phyloP scores from a whole-genome alignment of 2,888 invertebrate genomes.

The Linnaemya tessellans region DNA sequence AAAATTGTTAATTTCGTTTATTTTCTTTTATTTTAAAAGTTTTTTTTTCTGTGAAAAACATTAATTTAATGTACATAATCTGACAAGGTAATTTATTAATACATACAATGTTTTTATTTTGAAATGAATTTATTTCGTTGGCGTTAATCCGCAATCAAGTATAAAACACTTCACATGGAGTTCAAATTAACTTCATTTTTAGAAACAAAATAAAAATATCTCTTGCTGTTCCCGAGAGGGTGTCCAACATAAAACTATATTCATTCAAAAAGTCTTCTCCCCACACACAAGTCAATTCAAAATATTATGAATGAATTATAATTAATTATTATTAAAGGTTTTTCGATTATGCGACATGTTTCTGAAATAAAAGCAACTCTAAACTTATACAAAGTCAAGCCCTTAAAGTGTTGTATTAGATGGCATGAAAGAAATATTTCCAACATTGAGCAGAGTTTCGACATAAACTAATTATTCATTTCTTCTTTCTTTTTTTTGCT shows the following conservation, averaged over 20 bases:
- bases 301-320: slow-evolving; percentile 58
- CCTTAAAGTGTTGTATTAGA: not conserved
- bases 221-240: slow-evolving; percentile 31
- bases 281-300: slow-evolving; percentile 23
- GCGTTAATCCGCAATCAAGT: slow-evolving; percentile 59
- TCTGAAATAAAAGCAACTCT: not conserved
- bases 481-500: too few relatives aligned
- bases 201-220: not conserved
- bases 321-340: slow-evolving; percentile 47
- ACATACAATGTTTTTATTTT: slow-evolving; percentile 58
- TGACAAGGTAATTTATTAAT: slow-evolving; percentile 70
- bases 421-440: not conserved
- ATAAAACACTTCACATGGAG: slow-evolving; percentile 44
- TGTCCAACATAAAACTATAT: slow-evolving; percentile 24
- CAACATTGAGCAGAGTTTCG: slow-evolving; percentile 29
- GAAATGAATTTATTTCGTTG: slow-evolving; percentile 17
- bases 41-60: not conserved
- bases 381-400: not conserved
- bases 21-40: not conserved
- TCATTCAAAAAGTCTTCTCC: not conserved
- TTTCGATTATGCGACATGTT: slow-evolving; percentile 60
- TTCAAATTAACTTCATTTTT: slow-evolving; percentile 19
- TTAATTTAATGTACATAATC: slow-evolving; percentile 63
- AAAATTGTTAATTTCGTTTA: slow-evolving; percentile 5
- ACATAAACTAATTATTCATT: slow-evolving; percentile 59